A percentile compares a stretch with the other conserved stretches of the same genome.
phyloP scores from a whole-genome alignment of 2,113 vertebrate species.

The Archilochus colubris region DNA sequence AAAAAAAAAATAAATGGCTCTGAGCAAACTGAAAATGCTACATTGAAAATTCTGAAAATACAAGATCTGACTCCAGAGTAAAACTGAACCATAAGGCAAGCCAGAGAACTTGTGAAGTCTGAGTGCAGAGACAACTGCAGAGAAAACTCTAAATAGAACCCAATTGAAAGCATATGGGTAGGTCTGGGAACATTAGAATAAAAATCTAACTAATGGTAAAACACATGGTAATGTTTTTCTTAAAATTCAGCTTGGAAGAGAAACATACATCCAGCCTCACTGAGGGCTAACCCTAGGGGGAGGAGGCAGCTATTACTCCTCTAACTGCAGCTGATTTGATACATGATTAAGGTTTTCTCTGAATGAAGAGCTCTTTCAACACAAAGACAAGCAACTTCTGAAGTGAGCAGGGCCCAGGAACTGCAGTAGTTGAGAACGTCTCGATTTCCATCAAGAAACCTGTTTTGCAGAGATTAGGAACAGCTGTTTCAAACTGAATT shows the following conservation, averaged over 20 bases:
- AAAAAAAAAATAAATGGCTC: neutral
- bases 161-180: conserved; percentile 55
- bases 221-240: conserved; percentile 13
- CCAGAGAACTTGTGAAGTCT: conserved; percentile 49
- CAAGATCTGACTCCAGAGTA: conserved; percentile 1
- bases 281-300: neutral
- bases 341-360: conserved; percentile 1
- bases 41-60: conserved; percentile 47
- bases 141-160: conserved; percentile 55
- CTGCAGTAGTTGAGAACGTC: conserved; percentile 52
- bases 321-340: neutral
- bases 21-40: conserved; percentile 20
- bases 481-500: conserved; percentile 65
- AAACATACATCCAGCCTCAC: neutral
- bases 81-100: conserved; percentile 56
- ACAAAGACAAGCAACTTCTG: conserved; percentile 35
- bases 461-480: conserved; percentile 58
- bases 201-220: conserved; percentile 44
- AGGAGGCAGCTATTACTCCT: conserved; percentile 2
- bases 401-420: neutral
- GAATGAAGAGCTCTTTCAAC: neutral
- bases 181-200: conserved; percentile 30
- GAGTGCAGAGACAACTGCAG: conserved; percentile 58
- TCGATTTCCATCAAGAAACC: conserved; percentile 50
- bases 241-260: neutral